Evolutionary conservation across 2,888 invertebrate species (phyloP), one percentile per base, ranked within the genome.

Genomic region (Melieria picta): DNA sequence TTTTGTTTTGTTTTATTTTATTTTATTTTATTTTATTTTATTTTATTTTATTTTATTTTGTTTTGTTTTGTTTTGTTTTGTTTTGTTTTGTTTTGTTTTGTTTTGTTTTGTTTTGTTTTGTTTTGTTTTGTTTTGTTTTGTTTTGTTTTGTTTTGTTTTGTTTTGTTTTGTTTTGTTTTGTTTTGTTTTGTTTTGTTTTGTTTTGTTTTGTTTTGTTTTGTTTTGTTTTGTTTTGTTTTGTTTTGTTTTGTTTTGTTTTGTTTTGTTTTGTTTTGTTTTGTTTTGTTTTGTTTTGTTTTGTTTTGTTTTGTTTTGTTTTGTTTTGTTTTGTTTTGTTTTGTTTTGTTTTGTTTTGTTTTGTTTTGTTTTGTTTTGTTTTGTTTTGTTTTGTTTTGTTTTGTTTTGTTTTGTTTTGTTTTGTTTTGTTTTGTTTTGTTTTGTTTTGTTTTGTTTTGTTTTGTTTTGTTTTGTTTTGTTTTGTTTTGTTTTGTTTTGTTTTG

Each of bases 21-120:
- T 55, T 55, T 55, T 1, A 55, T 52, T 52, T 52, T 4, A 55
- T 55, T 55, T 55, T 10, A 55, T 55, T 55, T 55, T 55, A 55
- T 55, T 55, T 55, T 55, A 7, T 55, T 55, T 55, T 55, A 55
- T 7, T 55, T 55, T 55, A 55, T 55, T 55, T 5, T 55, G 10
- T 55, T 55, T 55, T 7, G 10, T 55, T 55, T 55, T 10, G 10
- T 55, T 55, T 55, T 55, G 10, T 55, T 55, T 55, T 55, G 10
- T 55, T 55, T 55, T 10, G 10, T 55, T 55, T 55, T 55, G 10
- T 55, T 55, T 55, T 55, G 10, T 55, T 55, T 55, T 55, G 10
- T 55, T 55, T 55, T 1, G 10, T 55, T 55, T 55, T 55, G 10
- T 10, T 55, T 7, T 55, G n/a, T n/a, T n/a, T n/a, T n/a, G n/a